These are phyloP conservation scores for Aythya baeri DNA, from an alignment of 2,113 vertebrate genomes.

Conservation along the genomic window DNA sequence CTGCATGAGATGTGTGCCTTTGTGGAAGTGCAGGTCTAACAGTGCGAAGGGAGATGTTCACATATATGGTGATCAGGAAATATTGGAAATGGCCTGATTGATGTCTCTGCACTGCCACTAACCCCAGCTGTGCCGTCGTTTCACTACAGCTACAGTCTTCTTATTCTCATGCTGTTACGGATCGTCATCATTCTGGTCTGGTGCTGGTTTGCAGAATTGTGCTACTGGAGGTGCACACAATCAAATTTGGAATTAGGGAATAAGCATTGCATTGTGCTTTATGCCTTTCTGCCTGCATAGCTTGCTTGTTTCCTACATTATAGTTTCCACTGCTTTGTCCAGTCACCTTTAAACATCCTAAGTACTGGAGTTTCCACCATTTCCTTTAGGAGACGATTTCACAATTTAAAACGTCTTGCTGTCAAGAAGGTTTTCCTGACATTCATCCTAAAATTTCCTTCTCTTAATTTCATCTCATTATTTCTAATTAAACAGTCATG, in stretches of 20 bases:
- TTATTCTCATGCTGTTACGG: rapidly evolving
- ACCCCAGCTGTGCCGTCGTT: rapidly evolving
- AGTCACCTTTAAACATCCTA: background rate
- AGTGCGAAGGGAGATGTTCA: rapidly evolving
- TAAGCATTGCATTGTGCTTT: rapidly evolving
- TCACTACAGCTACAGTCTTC: rapidly evolving
- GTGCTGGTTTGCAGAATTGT: background rate
- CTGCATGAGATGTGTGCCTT: rapidly evolving
- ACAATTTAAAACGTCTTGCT: background rate
- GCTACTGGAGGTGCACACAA: background rate
- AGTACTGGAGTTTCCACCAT: background rate
- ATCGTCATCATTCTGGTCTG: background rate
- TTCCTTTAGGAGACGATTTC: background rate
- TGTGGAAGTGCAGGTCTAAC: background rate
- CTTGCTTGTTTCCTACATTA: background rate
- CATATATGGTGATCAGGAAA: rapidly evolving
- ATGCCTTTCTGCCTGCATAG: background rate
- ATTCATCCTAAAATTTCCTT: conserved; percentile 25
- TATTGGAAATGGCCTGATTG: background rate
- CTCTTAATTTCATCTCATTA: conserved; percentile 6
- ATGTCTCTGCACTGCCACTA: background rate
- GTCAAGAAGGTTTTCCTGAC: background rate
- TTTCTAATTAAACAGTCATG: background rate
- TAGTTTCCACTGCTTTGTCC: background rate
- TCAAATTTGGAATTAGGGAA: background rate